Percentiles rank a stretch among this genome's conserved stretches.
phyloP scores from a whole-genome alignment of 1,140 invertebrate species.

The Scaptomyza hsui region DNA sequence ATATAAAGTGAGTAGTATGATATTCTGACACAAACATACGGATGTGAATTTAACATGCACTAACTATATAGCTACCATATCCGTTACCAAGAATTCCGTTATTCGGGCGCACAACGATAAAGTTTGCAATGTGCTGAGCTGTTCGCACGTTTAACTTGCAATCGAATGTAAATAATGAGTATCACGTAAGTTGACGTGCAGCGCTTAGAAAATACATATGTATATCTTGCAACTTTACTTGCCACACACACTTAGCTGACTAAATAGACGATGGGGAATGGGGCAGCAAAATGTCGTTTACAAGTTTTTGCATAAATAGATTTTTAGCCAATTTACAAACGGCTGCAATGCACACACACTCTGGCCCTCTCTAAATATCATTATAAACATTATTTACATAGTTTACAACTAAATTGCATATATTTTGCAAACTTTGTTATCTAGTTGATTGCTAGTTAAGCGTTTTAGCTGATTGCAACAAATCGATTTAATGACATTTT shows the following conservation, averaged over 20 bases:
- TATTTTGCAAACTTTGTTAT: constrained; percentile 30
- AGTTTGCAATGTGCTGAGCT: constrained; percentile 57
- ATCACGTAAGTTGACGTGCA: constrained; percentile 57
- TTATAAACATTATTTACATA: constrained; percentile 37
- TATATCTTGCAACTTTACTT: neutral
- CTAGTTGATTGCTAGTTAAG: constrained; percentile 33
- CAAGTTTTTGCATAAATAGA: constrained; percentile 65
- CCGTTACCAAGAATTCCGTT: neutral
- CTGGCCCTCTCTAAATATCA: constrained; percentile 6
- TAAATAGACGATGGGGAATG: constrained; percentile 2
- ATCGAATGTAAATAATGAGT: constrained; percentile 81
- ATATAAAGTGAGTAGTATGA: neutral
- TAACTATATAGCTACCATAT: constrained; percentile 26
- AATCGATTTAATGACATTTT: constrained; percentile 7
- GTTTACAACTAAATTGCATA: constrained; percentile 42
- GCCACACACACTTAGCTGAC: constrained; percentile 15
- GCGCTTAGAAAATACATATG: constrained; percentile 6
- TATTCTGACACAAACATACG: constrained; percentile 1
- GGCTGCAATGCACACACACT: neutral
- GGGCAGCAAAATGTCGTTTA: constrained; percentile 18
- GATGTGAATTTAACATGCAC: constrained; percentile 22
- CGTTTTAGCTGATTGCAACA: neutral
- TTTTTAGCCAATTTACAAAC: constrained; percentile 65
- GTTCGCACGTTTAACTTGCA: constrained; percentile 79
- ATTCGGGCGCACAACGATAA: constrained; percentile 42